Base-by-base conservation (phyloP, 2,888 invertebrate genomes). In the Drosophila borborema region DNA sequence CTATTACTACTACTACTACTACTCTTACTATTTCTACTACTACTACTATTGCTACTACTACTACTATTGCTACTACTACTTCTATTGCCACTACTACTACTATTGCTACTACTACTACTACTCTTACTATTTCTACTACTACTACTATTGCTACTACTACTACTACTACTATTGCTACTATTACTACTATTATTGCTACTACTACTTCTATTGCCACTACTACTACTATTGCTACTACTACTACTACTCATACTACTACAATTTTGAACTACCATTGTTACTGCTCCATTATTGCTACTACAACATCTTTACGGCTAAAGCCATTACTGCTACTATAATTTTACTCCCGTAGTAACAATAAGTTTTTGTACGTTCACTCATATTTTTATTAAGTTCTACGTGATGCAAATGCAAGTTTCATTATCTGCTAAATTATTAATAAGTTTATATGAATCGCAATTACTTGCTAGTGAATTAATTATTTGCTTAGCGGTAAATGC, bases 381-480 rank as follows among this genome's bases (percentile, higher is more conserved):
- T 48, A 9, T 23, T 53, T 54, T 28, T 28, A 58, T 20, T 9
- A 23, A 51, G 49, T 34, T 31, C 6, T 12, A 20, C 2, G 34
- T 41, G 7, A 54, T 54, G 48, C 45, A 60, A 46, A 55, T 69
- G 12, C n/a, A 49, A 8, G 4, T 16, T 43, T 51, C 18, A 1
- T 49, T 49, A 28, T 55, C 23, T 41, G 51, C 18, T 40, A 38
- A 48, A 34, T 41, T 48, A 53, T 62, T 43, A 36, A 45, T 62
- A 62, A 31, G 53, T 55, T 40, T 59, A 45, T 55, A 54, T 40
- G 38, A 41, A 54, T 16, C 43, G 43, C 28, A 54, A 70, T 60
- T 68, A 41, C 18, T 3, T 2, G 14, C 18, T 8, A 31, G 46
- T 1, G 31, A 34, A 18, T 55, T 51, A 20, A 34, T 55, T 18